Conservation (phyloP, 2,113 vertebrate genomes). For the Leiothrix lutea region DNA sequence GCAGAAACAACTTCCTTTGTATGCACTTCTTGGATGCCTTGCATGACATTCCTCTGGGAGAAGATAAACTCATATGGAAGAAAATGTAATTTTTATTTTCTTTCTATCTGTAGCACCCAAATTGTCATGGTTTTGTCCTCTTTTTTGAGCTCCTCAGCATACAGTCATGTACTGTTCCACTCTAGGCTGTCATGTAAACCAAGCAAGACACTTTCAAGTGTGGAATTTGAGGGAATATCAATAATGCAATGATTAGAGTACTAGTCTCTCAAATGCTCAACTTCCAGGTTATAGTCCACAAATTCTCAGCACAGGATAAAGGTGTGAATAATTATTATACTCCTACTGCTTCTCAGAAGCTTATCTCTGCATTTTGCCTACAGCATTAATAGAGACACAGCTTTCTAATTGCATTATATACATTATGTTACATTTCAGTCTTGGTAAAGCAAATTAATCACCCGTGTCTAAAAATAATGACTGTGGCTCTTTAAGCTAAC, state of each 20-base stretch:
- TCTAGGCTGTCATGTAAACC: not conserved
- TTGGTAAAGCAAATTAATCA: conserved; percentile 51
- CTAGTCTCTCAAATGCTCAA: not conserved
- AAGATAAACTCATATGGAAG: not conserved
- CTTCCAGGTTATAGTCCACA: not conserved
- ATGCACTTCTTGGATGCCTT: not conserved
- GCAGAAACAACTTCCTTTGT: not conserved
- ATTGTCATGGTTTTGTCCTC: not conserved
- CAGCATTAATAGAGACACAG: conserved; percentile 6
- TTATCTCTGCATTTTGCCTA: conserved; percentile 1
- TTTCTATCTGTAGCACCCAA: not conserved
- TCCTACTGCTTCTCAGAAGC: not conserved
- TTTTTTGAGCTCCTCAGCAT: not conserved
- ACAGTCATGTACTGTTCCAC: not conserved
- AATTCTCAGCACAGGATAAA: not conserved
- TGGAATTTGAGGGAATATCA: not conserved
- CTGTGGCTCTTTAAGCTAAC: conserved; percentile 2
- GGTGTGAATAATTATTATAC: not conserved
- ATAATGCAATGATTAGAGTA: not conserved
- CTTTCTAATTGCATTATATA: conserved; percentile 59
- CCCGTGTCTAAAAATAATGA: conserved; percentile 28
- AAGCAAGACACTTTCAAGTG: not conserved
- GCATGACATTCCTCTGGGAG: not conserved
- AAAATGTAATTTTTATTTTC: not conserved
- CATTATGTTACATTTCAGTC: conserved; percentile 13